A percentile compares a stretch with the other conserved stretches of the same genome.
phyloP scores from a whole-genome alignment of 2,797 vertebrate species.

The Rhabdomys pumilio region DNA sequence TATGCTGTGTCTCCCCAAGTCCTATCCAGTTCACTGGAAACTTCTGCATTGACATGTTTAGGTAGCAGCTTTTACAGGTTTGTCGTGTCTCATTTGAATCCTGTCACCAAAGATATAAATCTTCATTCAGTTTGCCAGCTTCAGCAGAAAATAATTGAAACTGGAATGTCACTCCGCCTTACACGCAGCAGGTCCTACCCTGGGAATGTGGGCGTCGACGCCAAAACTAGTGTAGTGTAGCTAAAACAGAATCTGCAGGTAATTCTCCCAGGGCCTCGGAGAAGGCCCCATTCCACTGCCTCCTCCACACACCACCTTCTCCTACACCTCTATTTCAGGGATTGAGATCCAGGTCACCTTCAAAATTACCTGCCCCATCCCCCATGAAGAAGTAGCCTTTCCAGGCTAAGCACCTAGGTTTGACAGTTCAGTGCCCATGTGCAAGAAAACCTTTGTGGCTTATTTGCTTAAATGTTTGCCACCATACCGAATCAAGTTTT shows the following conservation, averaged over 20 bases:
- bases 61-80: slow-evolving; percentile 40
- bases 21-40: slow-evolving; percentile 17
- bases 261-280: background rate
- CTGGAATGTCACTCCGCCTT: slow-evolving; percentile 3
- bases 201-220: slow-evolving; percentile 2
- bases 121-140: slow-evolving; percentile 50
- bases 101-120: slow-evolving; percentile 72
- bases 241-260: background rate
- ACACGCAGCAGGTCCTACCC: background rate
- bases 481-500: background rate
- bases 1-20: background rate
- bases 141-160: slow-evolving; percentile 65
- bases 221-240: background rate
- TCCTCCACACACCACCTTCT: background rate
- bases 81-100: slow-evolving; percentile 74
- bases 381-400: background rate
- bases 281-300: background rate
- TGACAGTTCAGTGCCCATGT: accelerated
- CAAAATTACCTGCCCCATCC: background rate
- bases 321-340: background rate
- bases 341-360: background rate
- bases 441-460: background rate
- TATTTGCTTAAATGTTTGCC: background rate
- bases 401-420: background rate
- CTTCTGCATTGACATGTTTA: slow-evolving; percentile 64